Evolutionary conservation across 2,113 vertebrate genomes (phyloP), one percentile per base, ranked within the genome.

Genomic region (Gulo gulo): DNA sequence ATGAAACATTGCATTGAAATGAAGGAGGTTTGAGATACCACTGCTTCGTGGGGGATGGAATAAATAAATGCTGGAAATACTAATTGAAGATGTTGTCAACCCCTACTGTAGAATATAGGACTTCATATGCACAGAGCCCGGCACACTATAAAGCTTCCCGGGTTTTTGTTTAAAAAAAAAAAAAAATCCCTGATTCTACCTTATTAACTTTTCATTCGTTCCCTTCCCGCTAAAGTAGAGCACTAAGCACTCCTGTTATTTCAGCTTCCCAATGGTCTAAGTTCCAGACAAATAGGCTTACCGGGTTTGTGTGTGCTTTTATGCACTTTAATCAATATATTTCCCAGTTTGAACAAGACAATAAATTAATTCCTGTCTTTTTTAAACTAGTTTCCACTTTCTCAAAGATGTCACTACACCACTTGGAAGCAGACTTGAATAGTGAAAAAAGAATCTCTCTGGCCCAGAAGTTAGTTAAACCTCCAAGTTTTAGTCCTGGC

Each of bases 331-430:
- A 97, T 97, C 98, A 97, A 98, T 98, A 96, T 81, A 97, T 89
- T 96, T 96, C 95, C 96, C 94, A 89, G 86, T 98, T 95, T 96
- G 97, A 98, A 97, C 96, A 98, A 96, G 97, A 98, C 92, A 97
- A 93, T 96, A 98, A 97, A 98, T 98, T 98, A 98, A 98, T 94
- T 98, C 92, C 97, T 97, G 97, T 97, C 95, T 95, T 91, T 88
- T 95, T 85, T 0, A 97, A 98, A 85, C 97, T 96, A 83, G 97
- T 95, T 97, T 96, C 88, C 82, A 98, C 95, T 98, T 97, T 94
- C 90, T 97, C 97, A 97, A 82, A 92, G 84, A 94, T 96, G 92
- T 94, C 96, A 85, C 84, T 86, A 31, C 47, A 85, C 88, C 95
- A 97, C 76, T 63, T 95, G 90, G 50, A 96, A 67, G 21, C 65